Evolutionary conservation across 37 sponge, comb jelly and placozoan genomes (phyloP).

Genomic region (Chondrosia reniformis): DNA sequence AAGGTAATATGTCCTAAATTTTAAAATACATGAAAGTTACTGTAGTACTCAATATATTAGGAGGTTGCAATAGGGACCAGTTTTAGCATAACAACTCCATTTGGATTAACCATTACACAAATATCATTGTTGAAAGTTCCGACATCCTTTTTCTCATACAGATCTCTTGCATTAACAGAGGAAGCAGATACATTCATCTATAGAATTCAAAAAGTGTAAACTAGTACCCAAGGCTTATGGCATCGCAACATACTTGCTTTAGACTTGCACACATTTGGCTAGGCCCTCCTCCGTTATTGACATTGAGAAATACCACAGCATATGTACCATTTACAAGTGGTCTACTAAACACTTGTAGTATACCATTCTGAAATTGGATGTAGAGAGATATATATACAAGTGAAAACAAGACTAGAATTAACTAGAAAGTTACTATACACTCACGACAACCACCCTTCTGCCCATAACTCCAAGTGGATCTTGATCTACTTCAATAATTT

Average conservation of each 20-base stretch:
- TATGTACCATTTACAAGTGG: conserved; percentile 27
- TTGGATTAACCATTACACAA: conserved; percentile 59
- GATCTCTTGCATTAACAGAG: conserved; percentile 48
- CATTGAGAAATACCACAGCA: conserved; percentile 64
- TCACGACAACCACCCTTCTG: conserved; percentile 36
- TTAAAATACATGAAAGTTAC: too few relatives aligned
- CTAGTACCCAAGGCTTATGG: neutral
- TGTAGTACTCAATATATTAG: too few relatives aligned
- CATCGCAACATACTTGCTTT: conserved; percentile 38
- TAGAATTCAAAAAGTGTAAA: neutral
- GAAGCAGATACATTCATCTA: conserved; percentile 26
- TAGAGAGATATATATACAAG: neutral
- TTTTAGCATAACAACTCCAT: conserved; percentile 71
- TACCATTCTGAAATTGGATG: neutral
- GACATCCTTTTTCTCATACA: conserved; percentile 55
- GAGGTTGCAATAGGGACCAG: too few relatives aligned
- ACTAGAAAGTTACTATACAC: neutral
- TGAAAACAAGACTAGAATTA: neutral
- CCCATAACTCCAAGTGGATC: conserved; percentile 77
- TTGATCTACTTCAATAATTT: conserved; percentile 85
- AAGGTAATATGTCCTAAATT: too few relatives aligned
- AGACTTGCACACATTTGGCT: conserved; percentile 50
- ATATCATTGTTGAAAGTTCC: conserved; percentile 47
- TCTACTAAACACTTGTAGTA: conserved; percentile 26
- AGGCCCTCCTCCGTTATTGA: conserved; percentile 18